These are phyloP conservation scores for Chiloscyllium plagiosum DNA, from an alignment of 2,113 vertebrate species.

Conservation along the genomic window DNA sequence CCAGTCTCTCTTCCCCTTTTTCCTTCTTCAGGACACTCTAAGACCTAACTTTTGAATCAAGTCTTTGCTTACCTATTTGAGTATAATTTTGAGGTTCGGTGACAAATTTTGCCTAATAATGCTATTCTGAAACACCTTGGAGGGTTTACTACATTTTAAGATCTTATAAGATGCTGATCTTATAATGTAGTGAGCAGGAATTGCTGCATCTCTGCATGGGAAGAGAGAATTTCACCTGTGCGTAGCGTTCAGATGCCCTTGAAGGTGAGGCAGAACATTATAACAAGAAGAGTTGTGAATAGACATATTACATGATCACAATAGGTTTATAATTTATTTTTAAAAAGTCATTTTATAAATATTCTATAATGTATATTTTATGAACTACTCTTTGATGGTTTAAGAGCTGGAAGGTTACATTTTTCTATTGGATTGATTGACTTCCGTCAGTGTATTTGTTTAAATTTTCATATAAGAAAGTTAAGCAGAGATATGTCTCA, in stretches of 20 bases:
- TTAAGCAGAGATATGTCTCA: neutral
- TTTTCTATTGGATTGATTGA: neutral
- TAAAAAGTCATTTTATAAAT: neutral
- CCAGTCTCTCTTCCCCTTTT: neutral
- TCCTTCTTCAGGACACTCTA: neutral
- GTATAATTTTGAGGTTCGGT: neutral
- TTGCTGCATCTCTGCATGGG: neutral
- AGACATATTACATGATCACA: neutral
- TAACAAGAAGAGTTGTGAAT: neutral
- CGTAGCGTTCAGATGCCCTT: neutral
- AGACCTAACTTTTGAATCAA: neutral
- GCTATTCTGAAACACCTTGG: neutral
- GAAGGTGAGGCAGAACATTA: neutral
- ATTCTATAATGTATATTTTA: neutral
- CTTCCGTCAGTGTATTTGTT: neutral
- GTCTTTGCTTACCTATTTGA: neutral
- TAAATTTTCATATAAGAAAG: neutral
- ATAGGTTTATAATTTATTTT: neutral
- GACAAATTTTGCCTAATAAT: neutral
- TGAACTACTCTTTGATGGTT: neutral
- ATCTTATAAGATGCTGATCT: neutral
- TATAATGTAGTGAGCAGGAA: neutral
- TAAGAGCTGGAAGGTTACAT: neutral
- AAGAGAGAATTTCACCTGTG: neutral
- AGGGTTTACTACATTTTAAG: neutral